Conservation (phyloP, 2,888 invertebrate species). For the Mythimna impura region DNA sequence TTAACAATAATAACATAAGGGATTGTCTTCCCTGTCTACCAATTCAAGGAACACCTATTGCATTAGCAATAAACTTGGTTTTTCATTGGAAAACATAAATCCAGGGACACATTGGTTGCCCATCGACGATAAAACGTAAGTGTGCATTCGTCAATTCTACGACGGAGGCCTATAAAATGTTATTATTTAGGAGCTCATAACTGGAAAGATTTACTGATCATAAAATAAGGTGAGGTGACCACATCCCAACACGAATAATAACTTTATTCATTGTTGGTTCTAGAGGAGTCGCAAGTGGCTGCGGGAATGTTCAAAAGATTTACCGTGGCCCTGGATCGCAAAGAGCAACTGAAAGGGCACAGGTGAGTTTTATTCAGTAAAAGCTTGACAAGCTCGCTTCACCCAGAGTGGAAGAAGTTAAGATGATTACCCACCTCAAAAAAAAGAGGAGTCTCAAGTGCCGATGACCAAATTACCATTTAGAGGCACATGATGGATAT, state of each 20-base stretch:
- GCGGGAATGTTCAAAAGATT: too few relatives aligned
- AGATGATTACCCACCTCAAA: too few relatives aligned
- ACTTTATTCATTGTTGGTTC: conserved; percentile 73
- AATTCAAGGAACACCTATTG: conserved; percentile 69
- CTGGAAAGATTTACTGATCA: conserved; percentile 85
- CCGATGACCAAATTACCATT: too few relatives aligned
- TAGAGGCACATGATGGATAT: too few relatives aligned
- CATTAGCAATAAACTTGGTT: conserved; percentile 83
- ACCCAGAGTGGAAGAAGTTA: too few relatives aligned
- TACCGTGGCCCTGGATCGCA: too few relatives aligned
- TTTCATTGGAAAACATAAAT: conserved; percentile 81
- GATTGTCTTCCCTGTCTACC: conserved; percentile 55
- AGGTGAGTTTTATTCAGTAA: too few relatives aligned
- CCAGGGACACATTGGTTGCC: conserved; percentile 77
- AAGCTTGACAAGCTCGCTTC: too few relatives aligned
- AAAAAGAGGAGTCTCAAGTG: too few relatives aligned
- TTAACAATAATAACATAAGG: conserved; percentile 36
- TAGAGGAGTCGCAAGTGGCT: conserved; percentile 74
- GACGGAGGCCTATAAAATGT: conserved; percentile 86
- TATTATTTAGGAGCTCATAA: conserved; percentile 89
- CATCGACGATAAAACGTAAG: conserved; percentile 82
- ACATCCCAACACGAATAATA: conserved; percentile 69
- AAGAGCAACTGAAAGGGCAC: too few relatives aligned
- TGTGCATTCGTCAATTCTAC: conserved; percentile 84
- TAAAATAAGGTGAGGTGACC: conserved; percentile 83